A percentile compares a stretch with the other conserved stretches of the same genome.
phyloP scores from a whole-genome alignment of 2,888 invertebrate species.

The Drosophila putrida region DNA sequence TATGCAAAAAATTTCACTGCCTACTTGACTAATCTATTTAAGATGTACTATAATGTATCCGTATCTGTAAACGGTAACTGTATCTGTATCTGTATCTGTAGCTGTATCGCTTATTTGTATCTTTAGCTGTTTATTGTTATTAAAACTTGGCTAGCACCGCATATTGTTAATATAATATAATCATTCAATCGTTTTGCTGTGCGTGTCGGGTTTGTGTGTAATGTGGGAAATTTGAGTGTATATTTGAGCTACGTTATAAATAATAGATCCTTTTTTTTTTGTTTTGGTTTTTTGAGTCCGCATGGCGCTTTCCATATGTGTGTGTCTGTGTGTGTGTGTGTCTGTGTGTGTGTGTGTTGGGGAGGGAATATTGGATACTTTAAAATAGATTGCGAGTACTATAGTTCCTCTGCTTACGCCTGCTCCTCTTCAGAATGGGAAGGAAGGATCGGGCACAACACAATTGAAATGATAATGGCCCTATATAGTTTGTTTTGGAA shows the following conservation, averaged over 20 bases:
- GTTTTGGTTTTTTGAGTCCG: slow-evolving; percentile 2
- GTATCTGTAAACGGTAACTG: slow-evolving; percentile 23
- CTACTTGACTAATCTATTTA: slow-evolving; percentile 47
- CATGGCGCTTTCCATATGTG: slow-evolving; percentile 2
- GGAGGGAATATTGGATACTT: slow-evolving; percentile 2
- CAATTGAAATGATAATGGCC: slow-evolving; percentile 41
- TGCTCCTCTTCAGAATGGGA: slow-evolving; percentile 17
- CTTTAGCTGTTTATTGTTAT: slow-evolving; percentile 35
- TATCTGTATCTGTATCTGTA: slow-evolving; percentile 23
- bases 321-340: slow-evolving; percentile 8
- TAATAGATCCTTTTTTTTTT: slow-evolving; percentile 20
- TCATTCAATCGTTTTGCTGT: slow-evolving; percentile 34
- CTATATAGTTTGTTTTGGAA: slow-evolving; percentile 8
- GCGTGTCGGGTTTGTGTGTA: slow-evolving; percentile 20
- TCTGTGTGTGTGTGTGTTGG: slow-evolving; percentile 13
- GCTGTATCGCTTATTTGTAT: slow-evolving; percentile 15
- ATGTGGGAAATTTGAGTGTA: not conserved
- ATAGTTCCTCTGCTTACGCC: slow-evolving; percentile 66
- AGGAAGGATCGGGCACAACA: slow-evolving; percentile 28
- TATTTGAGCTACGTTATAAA: slow-evolving; percentile 15
- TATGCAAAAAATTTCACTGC: slow-evolving; percentile 70
- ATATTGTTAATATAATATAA: slow-evolving; percentile 53
- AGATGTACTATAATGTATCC: slow-evolving; percentile 25
- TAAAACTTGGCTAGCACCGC: slow-evolving; percentile 71
- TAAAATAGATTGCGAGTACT: slow-evolving; percentile 72